Evolutionary conservation across 2,797 vertebrate genomes (phyloP), one percentile per base, ranked within the genome.

Genomic region (Enteromius treurensis): DNA sequence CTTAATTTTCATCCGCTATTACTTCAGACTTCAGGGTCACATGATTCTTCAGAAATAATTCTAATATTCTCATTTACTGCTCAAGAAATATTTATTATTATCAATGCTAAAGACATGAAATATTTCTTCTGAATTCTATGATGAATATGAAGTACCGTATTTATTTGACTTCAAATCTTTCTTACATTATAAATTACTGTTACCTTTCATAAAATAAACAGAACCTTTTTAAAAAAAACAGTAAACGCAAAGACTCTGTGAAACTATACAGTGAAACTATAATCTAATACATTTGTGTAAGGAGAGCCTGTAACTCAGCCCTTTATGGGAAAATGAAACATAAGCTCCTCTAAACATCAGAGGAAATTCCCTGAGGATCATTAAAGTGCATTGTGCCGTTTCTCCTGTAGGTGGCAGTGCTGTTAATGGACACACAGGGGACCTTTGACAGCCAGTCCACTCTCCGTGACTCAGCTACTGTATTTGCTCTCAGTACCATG

Each of bases 361-460:
- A n/a, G 21, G 34, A 26, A n/a, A 37, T n/a, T 19, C 32, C 8
- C 17, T 62, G 32, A 75, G 8, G 34, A 51, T 5, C 14, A 58
- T 40, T 77, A 17, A 10, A 23, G 40, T 87, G 47, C 67, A 64
- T 49, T 83, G 45, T 55, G 23, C 45, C 4, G 88, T 77, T 55
- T 76, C 4, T 76, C 53, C 60, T 67, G 0, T 92, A 99, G 98
- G 97, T 99, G 0, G 98, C 98, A 0, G 97, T 99, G 65, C 79
- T 99, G 89, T 91, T 99, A 42, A 99, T 99, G 98, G 98, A 99
- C 93, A 99, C 98, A 0, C 98, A 99, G 89, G 98, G 98, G 23
- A 99, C 98, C 32, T 99, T 99, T 15, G 98, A 99, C 91, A 99
- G 98, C 92, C 98, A 99, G 91, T 99, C 98, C 9, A 99, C 98